Evolutionary conservation across 1,140 invertebrate species (phyloP).

Genomic region (Linepithema humile): DNA sequence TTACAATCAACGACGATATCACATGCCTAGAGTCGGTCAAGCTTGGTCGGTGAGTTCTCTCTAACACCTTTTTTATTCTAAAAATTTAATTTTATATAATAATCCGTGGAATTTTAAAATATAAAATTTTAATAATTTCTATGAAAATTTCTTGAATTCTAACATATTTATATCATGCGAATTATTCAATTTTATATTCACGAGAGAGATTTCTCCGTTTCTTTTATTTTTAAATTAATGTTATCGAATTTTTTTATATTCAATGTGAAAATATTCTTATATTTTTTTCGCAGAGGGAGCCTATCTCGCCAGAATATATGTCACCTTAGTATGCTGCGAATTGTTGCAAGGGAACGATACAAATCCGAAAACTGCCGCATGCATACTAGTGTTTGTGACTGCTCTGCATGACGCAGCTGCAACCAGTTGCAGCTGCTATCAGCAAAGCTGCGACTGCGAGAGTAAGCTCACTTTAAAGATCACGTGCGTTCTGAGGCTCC

Average conservation of each 20-base stretch:
- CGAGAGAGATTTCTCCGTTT: background rate
- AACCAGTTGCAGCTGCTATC: background rate
- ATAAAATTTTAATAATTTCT: no score
- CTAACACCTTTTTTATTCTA: no score
- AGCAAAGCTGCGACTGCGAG: background rate
- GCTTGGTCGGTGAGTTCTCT: slow-evolving; percentile 74
- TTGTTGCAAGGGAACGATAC: slow-evolving; percentile 6
- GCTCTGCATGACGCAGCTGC: slow-evolving; percentile 3
- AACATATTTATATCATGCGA: no score
- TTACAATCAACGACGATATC: slow-evolving; percentile 66
- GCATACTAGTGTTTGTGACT: slow-evolving; percentile 44
- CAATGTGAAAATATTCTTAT: background rate
- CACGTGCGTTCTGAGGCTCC: background rate
- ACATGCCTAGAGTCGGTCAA: slow-evolving; percentile 67
- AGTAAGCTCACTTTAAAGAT: slow-evolving; percentile 30
- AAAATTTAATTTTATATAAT: no score
- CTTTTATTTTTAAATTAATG: background rate
- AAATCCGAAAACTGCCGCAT: slow-evolving; percentile 49
- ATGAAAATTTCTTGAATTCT: no score
- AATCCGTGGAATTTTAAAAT: no score
- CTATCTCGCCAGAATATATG: slow-evolving; percentile 70
- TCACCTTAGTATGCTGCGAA: slow-evolving; percentile 65
- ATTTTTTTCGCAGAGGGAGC: slow-evolving; percentile 65
- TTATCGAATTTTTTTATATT: no score
- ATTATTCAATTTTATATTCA: background rate